phyloP scores from a whole-genome alignment of 2,797 vertebrate genomes.

The Xiphorhynchus erythropygius region DNA sequence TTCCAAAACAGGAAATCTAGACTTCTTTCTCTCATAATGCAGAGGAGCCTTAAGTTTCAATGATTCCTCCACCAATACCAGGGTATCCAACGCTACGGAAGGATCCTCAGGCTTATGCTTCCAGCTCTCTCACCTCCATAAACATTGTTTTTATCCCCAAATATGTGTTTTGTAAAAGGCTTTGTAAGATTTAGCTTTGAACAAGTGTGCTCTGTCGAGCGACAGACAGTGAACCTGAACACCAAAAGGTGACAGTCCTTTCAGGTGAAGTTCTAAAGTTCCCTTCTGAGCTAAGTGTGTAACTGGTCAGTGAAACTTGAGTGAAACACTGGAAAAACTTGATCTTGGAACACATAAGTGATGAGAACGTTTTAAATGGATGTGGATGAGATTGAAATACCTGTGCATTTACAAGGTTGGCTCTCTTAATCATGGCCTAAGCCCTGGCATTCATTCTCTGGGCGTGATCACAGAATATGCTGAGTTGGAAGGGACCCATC shows the following conservation, averaged over 20 bases:
- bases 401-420: background rate
- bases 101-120: background rate
- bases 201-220: background rate
- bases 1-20: background rate
- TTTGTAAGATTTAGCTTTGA: background rate
- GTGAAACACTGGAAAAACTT: background rate
- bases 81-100: background rate
- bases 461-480: accelerated
- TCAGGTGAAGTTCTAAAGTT: background rate
- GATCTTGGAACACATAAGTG: accelerated
- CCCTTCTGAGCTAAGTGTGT: background rate
- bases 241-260: background rate
- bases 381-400: background rate
- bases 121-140: background rate
- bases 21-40: background rate
- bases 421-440: background rate
- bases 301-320: background rate
- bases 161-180: background rate
- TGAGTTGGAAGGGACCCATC: background rate
- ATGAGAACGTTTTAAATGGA: background rate
- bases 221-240: background rate
- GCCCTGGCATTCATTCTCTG: background rate
- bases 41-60: background rate
- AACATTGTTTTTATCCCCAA: background rate
- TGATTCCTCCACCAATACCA: background rate